Conservation (phyloP, 2,797 vertebrate species). For the Tangara arthus region DNA sequence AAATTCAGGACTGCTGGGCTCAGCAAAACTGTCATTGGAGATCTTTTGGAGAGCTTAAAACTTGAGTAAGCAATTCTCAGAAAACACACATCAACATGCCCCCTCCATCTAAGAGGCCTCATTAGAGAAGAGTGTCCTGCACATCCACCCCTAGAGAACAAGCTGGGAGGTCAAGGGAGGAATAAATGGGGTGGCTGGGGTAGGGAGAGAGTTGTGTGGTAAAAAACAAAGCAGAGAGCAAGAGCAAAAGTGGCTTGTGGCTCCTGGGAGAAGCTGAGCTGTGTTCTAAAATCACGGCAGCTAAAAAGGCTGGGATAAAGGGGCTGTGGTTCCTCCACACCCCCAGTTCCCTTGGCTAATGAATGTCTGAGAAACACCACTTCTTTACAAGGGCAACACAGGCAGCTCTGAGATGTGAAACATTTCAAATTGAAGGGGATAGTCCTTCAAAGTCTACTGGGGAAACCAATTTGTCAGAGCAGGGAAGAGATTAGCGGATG, state of each 20-base stretch:
- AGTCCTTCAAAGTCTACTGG: background rate
- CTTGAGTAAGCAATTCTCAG: background rate
- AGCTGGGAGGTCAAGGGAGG: background rate
- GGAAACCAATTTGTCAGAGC: background rate
- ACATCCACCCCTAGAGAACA: background rate
- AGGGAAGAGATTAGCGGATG: background rate
- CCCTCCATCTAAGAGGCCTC: background rate
- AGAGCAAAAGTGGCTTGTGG: background rate
- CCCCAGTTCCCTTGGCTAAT: background rate
- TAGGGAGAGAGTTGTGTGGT: background rate
- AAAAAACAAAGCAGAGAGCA: background rate
- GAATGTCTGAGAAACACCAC: background rate
- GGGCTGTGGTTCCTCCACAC: background rate
- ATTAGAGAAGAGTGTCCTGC: background rate
- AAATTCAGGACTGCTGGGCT: background rate
- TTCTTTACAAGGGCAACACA: background rate
- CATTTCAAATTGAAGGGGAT: background rate
- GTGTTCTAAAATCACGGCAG: background rate
- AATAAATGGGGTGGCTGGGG: background rate
- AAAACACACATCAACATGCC: fast-evolving
- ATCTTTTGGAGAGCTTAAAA: background rate
- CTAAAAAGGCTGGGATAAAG: background rate
- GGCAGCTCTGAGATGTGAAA: background rate
- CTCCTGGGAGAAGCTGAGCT: background rate
- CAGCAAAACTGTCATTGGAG: background rate